These are phyloP conservation scores for Platypus cylindrus DNA, from an alignment of 2,888 invertebrate genomes.

Conservation along the genomic window DNA sequence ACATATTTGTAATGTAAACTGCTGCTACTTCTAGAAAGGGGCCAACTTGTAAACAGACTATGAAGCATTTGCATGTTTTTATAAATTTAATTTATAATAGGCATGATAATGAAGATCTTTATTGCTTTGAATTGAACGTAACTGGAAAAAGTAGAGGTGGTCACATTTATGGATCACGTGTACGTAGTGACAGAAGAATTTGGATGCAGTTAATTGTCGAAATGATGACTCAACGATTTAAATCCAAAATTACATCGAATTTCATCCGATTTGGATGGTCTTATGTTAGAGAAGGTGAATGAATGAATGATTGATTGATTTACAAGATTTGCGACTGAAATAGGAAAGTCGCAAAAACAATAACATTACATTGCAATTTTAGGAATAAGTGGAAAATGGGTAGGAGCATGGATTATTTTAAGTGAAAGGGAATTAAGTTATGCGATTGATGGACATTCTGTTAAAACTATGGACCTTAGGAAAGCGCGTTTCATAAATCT, in stretches of 20 bases:
- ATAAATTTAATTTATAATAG: conserved; percentile 27
- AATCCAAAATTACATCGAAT: conserved; percentile 54
- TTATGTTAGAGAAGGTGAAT: conserved; percentile 51
- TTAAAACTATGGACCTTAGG: conserved; percentile 58
- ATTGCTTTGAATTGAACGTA: conserved; percentile 51
- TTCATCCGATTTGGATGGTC: conserved; percentile 71
- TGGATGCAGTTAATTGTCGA: conserved; percentile 76
- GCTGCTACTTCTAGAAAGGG: too few relatives aligned
- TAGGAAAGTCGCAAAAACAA: too few relatives aligned
- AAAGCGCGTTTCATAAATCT: conserved; percentile 58
- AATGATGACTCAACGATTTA: conserved; percentile 54
- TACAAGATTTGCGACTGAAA: neutral
- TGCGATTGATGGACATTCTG: conserved; percentile 40
- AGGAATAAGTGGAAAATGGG: conserved; percentile 65
- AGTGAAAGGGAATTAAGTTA: conserved; percentile 52
- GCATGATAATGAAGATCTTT: conserved; percentile 43
- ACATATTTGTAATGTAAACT: too few relatives aligned
- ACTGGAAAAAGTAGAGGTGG: conserved; percentile 40
- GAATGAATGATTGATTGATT: neutral
- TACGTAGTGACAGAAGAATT: conserved; percentile 42
- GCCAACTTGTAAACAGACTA: too few relatives aligned
- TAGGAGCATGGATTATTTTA: conserved; percentile 68
- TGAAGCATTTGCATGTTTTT: too few relatives aligned
- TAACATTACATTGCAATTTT: conserved; percentile 17
- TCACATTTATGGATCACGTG: conserved; percentile 43